Base-by-base conservation (phyloP, 2,888 invertebrate genomes). In the Plebejus anna region DNA sequence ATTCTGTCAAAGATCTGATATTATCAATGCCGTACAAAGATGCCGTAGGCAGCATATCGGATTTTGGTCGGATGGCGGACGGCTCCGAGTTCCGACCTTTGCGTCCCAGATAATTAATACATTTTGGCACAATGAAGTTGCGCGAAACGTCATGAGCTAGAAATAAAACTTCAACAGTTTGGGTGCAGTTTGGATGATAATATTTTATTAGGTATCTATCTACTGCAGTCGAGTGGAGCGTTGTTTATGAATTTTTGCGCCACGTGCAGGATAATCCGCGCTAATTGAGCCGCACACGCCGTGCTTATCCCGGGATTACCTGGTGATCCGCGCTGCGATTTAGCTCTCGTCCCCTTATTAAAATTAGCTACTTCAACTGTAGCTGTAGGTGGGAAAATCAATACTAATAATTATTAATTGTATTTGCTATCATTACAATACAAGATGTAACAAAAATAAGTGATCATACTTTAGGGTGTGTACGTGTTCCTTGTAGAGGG, bases 191-290 rank as follows among this genome's bases (percentile, higher is more conserved):
- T 47, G 47, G 42, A 47, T 38, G 38, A 38, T 59, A n/a, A 59
- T 22, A 22, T 22, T 22, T 22, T 7, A 32, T 66, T 36, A n/a
- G n/a, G n/a, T n/a, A 66, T 66, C 32, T 16, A 66, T 7, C 66
- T 71, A 42, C 42, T 16, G 6, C 51, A 55, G 73, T 22, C 22
- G 22, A 51, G 55, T 28, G 28, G 79, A 79, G 70, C 71, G 76
- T 75, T 80, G 79, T 81, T 80, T 81, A 83, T 80, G 88, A 88
- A 90, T 87, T 88, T 66, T 86, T 76, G 78, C 70, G 90, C 81
- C 93, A 93, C 93, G 93, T 93, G 93, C 85, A 82, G 86, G 90
- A 90, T 92, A 90, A 94, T 92, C 93, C 89, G 80, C 79, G 82
- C 87, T 94, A 92, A 94, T 92, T 92, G 91, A 86, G 84, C 84